Base-by-base conservation (phyloP, 1,140 invertebrate species). In the Cryptotermes secundus region DNA sequence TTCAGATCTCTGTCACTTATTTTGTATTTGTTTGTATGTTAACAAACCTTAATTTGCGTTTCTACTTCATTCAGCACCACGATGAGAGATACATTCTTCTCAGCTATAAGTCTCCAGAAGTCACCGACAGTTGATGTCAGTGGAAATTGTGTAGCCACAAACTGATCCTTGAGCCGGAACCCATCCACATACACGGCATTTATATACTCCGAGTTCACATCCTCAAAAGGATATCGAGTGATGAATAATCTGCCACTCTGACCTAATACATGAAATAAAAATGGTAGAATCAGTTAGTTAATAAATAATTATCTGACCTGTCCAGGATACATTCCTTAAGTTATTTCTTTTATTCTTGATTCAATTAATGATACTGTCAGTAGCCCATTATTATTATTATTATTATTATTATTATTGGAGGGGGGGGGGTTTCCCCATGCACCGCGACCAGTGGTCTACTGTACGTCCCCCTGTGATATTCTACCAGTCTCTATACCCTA, bases 151-250 rank as follows among this genome's bases (percentile, higher is more conserved):
- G 92, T 92, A 14, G 89, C 90, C 84, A 92, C 90, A 83, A 88
- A 90, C 85, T 86, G 86, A 72, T 87, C 83, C 34, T 86, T 86
- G 19, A 35, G 49, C 38, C 83, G 88, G 87, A 93, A 94, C 45
- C 93, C 92, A 90, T 93, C 92, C 82, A 94, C 92, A 87, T 90
- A 92, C 86, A 93, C 92, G 26, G 92, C 93, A 89, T 94, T 94
- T 81, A 94, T 93, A 87, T 94, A 94, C 87, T 92, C 92, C 14
- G 88, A 87, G 79, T 82, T 65, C 72, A 82, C 83, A 79, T 86
- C 85, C 49, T 84, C 34, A 14, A 36, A 34, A 34, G 86, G 85
- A 84, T 84, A 85, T 36, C 79, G n/a, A 10, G 59, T 42, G 31
- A 85, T 22, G 45, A 81, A 84, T 35, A 85, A 45, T 65, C 84